Conservation (phyloP, 2,888 invertebrate genomes). For the Cataglyphis albicans region DNA sequence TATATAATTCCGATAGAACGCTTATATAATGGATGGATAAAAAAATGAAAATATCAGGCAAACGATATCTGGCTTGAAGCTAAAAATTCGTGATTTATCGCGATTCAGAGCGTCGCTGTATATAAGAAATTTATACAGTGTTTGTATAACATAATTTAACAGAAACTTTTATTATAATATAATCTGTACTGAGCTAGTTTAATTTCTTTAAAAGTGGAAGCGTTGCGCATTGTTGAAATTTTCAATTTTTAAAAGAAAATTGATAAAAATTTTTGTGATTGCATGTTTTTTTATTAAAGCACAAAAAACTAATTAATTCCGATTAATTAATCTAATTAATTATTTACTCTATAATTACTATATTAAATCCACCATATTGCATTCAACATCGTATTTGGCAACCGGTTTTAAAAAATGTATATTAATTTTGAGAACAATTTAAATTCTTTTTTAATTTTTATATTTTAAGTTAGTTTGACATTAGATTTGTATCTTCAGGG, state of each 20-base stretch:
- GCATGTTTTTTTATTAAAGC: neutral
- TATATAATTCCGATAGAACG: neutral
- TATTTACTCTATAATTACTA: neutral
- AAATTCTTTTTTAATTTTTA: neutral
- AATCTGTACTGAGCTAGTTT: no score
- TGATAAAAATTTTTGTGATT: neutral
- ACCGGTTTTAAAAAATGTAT: neutral
- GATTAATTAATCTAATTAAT: no score
- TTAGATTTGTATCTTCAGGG: neutral
- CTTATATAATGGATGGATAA: conserved; percentile 37
- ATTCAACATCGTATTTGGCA: neutral
- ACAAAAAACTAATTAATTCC: no score
- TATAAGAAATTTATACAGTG: neutral
- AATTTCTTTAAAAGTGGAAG: no score
- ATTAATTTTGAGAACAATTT: neutral
- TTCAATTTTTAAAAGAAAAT: neutral
- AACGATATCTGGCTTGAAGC: neutral
- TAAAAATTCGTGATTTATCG: conserved; percentile 9
- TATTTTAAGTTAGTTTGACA: neutral
- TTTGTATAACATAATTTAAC: neutral
- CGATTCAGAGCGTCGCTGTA: neutral
- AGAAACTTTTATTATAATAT: neutral
- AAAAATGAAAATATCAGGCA: conserved; percentile 38
- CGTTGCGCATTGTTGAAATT: neutral
- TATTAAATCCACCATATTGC: neutral